Evolutionary conservation across 2,113 vertebrate genomes (phyloP).

Genomic region (Takifugu flavidus): DNA sequence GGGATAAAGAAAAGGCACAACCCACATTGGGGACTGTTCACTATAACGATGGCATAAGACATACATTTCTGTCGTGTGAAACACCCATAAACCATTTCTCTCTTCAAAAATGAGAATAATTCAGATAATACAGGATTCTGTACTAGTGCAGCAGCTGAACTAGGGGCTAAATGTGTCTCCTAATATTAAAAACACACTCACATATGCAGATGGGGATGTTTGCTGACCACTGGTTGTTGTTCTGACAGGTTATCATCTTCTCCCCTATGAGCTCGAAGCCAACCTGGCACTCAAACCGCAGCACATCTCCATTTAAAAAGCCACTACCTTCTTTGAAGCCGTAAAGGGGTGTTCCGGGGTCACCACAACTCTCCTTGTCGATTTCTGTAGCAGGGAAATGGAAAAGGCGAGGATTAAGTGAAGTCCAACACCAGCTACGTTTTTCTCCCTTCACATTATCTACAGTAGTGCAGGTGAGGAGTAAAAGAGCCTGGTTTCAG

Average conservation of each 20-base stretch:
- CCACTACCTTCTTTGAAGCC: conserved; percentile 92
- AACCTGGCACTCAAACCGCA: conserved; percentile 97
- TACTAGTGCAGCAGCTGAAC: too few relatives aligned
- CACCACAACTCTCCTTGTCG: conserved; percentile 96
- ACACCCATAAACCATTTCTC: too few relatives aligned
- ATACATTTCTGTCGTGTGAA: background rate
- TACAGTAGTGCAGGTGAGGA: conserved; percentile 42
- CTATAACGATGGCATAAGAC: background rate
- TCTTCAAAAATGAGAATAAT: background rate
- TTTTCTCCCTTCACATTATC: conserved; percentile 33
- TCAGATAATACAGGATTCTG: background rate
- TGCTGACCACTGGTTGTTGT: conserved; percentile 99
- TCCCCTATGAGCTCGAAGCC: conserved; percentile 98
- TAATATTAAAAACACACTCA: conserved; percentile 71
- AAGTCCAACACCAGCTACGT: conserved; percentile 10
- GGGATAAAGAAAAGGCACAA: conserved; percentile 8
- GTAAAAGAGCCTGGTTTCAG: conserved; percentile 3
- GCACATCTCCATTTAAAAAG: conserved; percentile 91
- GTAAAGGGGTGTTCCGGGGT: conserved; percentile 93
- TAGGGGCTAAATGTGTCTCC: too few relatives aligned
- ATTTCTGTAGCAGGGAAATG: conserved; percentile 79
- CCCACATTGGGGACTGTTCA: too few relatives aligned
- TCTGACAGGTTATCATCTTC: conserved; percentile 94
- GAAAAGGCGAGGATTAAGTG: conserved; percentile 14
- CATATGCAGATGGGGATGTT: conserved; percentile 99